A percentile compares a stretch with the other conserved stretches of the same genome.
Evolutionary conservation across 2,888 invertebrate genomes (phyloP).

Genomic region (Lumbricus terrestris): DNA sequence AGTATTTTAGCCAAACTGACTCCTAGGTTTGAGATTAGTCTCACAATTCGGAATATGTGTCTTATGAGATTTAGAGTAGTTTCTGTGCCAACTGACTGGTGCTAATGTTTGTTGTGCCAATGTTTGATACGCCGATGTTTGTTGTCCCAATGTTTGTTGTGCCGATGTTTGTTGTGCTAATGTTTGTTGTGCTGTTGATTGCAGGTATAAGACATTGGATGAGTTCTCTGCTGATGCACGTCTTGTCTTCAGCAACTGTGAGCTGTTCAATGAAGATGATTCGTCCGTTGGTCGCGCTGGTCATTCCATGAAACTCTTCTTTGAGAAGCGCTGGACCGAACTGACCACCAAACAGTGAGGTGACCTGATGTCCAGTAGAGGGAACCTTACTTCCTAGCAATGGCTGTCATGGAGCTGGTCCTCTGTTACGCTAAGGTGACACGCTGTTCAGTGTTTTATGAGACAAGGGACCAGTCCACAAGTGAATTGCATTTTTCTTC

Average conservation of each 20-base stretch:
- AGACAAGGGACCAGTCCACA: neutral
- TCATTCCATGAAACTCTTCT: slow-evolving; percentile 87
- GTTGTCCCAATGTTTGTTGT: neutral
- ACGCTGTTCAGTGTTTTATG: neutral
- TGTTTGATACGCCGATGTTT: neutral
- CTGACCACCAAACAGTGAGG: slow-evolving; percentile 18
- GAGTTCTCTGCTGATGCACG: slow-evolving; percentile 90
- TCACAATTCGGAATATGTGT: too few species aligned
- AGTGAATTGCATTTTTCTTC: neutral
- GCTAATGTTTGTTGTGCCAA: neutral
- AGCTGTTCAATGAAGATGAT: slow-evolving; percentile 96
- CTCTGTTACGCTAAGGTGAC: neutral
- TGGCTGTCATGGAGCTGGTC: neutral
- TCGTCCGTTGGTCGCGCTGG: slow-evolving; percentile 96
- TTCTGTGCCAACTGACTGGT: too few species aligned
- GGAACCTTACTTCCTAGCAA: neutral
- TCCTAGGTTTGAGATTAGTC: too few species aligned
- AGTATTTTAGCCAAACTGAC: too few species aligned
- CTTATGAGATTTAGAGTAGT: neutral
- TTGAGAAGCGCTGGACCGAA: slow-evolving; percentile 79
- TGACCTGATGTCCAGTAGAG: neutral
- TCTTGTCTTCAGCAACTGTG: slow-evolving; percentile 94
- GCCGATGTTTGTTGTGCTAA: slow-evolving; percentile 30
- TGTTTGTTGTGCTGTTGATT: slow-evolving; percentile 24
- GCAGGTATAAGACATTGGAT: slow-evolving; percentile 85